These are phyloP conservation scores for Xenopus borealis DNA, from an alignment of 2,113 vertebrate species.

Conservation along the genomic window DNA sequence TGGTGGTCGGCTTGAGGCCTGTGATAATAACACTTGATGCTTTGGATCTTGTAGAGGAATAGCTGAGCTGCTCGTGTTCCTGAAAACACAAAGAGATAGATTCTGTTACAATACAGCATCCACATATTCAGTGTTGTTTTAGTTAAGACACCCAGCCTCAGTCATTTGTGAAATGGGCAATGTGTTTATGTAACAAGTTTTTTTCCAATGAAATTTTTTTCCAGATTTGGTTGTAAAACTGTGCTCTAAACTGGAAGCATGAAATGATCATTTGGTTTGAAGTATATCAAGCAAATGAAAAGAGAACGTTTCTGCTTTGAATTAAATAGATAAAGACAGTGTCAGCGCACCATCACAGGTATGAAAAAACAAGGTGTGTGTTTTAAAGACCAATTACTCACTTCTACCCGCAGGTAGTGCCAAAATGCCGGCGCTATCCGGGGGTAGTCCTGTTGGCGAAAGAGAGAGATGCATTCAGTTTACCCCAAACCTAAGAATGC, in stretches of 20 bases:
- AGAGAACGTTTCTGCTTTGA: slow-evolving; percentile 9
- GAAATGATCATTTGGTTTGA: slow-evolving; percentile 27
- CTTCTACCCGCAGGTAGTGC: slow-evolving; percentile 75
- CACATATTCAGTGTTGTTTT: neutral
- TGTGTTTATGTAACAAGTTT: slow-evolving; percentile 23
- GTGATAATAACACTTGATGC: slow-evolving; percentile 91
- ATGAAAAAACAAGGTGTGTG: slow-evolving; percentile 52
- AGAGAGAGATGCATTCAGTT: slow-evolving; percentile 54
- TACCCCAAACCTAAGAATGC: neutral
- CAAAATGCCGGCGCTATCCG: slow-evolving; percentile 72
- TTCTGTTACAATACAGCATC: neutral
- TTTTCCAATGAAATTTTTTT: neutral
- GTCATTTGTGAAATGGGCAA: slow-evolving; percentile 34
- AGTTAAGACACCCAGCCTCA: neutral
- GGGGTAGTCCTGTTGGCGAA: slow-evolving; percentile 69
- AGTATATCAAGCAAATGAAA: slow-evolving; percentile 20
- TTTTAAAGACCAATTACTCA: slow-evolving; percentile 63
- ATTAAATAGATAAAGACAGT: neutral
- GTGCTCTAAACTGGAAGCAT: slow-evolving; percentile 33
- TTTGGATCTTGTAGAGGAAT: slow-evolving; percentile 91
- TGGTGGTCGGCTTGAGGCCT: slow-evolving; percentile 87
- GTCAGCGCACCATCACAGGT: slow-evolving; percentile 6
- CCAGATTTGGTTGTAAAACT: slow-evolving; percentile 7
- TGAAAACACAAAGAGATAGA: slow-evolving; percentile 53
- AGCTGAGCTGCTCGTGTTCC: slow-evolving; percentile 91